These are phyloP conservation scores for Zophobas morio DNA, from an alignment of 1,140 invertebrate genomes.

Conservation along the genomic window DNA sequence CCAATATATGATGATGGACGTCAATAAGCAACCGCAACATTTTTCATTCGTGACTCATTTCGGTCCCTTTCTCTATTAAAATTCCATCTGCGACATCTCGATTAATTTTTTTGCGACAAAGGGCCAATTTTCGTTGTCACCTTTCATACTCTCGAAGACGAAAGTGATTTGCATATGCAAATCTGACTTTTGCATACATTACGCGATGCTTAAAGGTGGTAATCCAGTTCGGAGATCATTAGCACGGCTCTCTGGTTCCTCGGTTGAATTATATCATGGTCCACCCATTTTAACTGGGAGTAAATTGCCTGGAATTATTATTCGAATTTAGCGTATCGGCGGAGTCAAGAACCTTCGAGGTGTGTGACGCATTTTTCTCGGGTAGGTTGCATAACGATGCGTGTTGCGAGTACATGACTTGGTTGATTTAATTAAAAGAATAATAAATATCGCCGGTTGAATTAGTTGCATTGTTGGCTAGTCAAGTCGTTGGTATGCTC, in stretches of 20 bases:
- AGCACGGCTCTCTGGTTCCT: conserved; percentile 5
- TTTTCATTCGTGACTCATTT: conserved; percentile 18
- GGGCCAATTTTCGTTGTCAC: conserved; percentile 1
- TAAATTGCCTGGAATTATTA: conserved; percentile 12
- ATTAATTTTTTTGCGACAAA: conserved; percentile 9
- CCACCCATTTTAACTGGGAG: conserved; percentile 23
- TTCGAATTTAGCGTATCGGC: not conserved
- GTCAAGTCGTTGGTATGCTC: not conserved
- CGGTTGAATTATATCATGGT: conserved; percentile 5
- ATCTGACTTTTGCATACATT: conserved; percentile 17
- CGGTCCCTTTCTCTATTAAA: conserved; percentile 6
- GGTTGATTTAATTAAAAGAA: conserved; percentile 26
- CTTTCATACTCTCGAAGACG: not conserved
- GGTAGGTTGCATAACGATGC: not conserved
- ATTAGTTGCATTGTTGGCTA: conserved; percentile 31
- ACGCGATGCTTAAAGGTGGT: conserved; percentile 12
- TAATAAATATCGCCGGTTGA: conserved; percentile 31
- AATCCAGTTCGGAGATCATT: conserved; percentile 30
- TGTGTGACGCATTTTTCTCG: not conserved
- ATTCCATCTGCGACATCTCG: conserved; percentile 1
- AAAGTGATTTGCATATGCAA: conserved; percentile 25
- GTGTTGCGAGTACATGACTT: conserved; percentile 6
- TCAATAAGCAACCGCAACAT: conserved; percentile 13
- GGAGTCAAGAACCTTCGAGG: conserved; percentile 10
- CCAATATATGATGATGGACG: conserved; percentile 12